Percentiles rank a stretch among this genome's conserved stretches.
Evolutionary conservation across 2,797 vertebrate species (phyloP).

Genomic region (Denticeps clupeoides): DNA sequence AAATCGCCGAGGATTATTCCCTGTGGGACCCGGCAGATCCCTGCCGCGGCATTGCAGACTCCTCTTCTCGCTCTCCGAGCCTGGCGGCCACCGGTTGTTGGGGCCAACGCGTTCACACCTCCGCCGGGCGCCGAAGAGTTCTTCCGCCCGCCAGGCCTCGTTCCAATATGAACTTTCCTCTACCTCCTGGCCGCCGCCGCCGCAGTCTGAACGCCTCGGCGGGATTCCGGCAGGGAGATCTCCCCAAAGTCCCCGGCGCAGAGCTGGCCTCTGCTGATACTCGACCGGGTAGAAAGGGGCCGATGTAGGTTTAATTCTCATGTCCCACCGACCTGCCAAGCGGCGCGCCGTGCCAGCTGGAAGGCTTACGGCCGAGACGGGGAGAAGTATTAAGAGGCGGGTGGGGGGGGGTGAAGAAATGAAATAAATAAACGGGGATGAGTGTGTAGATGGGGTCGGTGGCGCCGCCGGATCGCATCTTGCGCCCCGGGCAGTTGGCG

Average conservation of each 20-base stretch:
- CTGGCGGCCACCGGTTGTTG: too few species aligned
- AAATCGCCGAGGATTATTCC: too few species aligned
- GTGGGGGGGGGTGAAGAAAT: slow-evolving; percentile 22
- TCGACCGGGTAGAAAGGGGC: slow-evolving; percentile 56
- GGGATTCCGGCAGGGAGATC: background rate
- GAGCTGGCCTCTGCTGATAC: slow-evolving; percentile 72
- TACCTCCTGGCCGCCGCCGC: too few species aligned
- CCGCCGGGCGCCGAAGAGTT: too few species aligned
- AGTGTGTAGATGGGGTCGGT: slow-evolving; percentile 38
- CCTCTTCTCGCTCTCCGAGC: too few species aligned
- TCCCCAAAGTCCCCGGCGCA: slow-evolving; percentile 57
- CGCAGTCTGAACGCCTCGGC: too few species aligned
- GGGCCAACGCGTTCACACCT: too few species aligned
- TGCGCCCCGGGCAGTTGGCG: slow-evolving; percentile 44
- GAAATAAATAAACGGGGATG: slow-evolving; percentile 42
- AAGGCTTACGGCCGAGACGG: slow-evolving; percentile 57
- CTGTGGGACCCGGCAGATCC: too few species aligned
- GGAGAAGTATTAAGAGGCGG: slow-evolving; percentile 14
- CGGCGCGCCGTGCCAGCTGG: slow-evolving; percentile 63
- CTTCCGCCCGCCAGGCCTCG: too few species aligned
- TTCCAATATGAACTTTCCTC: too few species aligned
- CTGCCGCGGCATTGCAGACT: too few species aligned
- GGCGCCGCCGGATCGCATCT: slow-evolving; percentile 46
- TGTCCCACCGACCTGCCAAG: slow-evolving; percentile 65
- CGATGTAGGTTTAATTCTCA: slow-evolving; percentile 71